Evolutionary conservation across 1,140 invertebrate species (phyloP).

Genomic region (Drosophila eugracilis): DNA sequence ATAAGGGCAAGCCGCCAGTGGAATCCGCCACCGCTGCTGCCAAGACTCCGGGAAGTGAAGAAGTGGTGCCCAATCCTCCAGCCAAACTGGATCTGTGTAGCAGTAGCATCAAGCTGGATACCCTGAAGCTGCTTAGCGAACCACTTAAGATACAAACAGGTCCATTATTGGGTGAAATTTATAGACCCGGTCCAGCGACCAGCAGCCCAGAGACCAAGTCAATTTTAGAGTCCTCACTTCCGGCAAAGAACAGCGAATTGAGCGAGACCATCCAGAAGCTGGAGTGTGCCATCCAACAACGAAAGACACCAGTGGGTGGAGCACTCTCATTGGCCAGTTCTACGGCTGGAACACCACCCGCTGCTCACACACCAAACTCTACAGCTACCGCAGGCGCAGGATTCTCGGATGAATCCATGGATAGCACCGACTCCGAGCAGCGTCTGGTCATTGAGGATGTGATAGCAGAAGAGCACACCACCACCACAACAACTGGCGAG

Average conservation of each 20-base stretch:
- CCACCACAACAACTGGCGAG: slow-evolving; percentile 52
- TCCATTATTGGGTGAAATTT: slow-evolving; percentile 24
- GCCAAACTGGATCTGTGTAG: slow-evolving; percentile 10
- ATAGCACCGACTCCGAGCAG: slow-evolving; percentile 91
- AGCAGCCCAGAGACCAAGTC: slow-evolving; percentile 79
- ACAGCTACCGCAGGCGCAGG: slow-evolving; percentile 30
- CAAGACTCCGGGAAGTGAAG: slow-evolving; percentile 1
- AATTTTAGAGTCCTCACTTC: slow-evolving; percentile 77
- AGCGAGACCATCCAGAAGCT: slow-evolving; percentile 87
- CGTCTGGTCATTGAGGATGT: slow-evolving; percentile 87
- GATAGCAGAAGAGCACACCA: slow-evolving; percentile 52
- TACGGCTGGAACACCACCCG: slow-evolving; percentile 55
- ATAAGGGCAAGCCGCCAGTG: slow-evolving; percentile 48
- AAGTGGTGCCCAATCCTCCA: not conserved
- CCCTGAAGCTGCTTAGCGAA: slow-evolving; percentile 51
- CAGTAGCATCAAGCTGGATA: slow-evolving; percentile 29
- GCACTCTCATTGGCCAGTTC: slow-evolving; percentile 60
- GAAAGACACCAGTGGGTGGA: slow-evolving; percentile 73
- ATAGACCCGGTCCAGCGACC: slow-evolving; percentile 42
- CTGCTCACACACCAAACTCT: slow-evolving; percentile 48
- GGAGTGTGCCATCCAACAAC: slow-evolving; percentile 81
- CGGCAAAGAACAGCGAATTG: slow-evolving; percentile 86
- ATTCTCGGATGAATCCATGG: slow-evolving; percentile 86
- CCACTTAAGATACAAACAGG: slow-evolving; percentile 72
- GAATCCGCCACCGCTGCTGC: not conserved